Base-by-base conservation (phyloP, 2,888 invertebrate species). In the Gasteruption jaculator region DNA sequence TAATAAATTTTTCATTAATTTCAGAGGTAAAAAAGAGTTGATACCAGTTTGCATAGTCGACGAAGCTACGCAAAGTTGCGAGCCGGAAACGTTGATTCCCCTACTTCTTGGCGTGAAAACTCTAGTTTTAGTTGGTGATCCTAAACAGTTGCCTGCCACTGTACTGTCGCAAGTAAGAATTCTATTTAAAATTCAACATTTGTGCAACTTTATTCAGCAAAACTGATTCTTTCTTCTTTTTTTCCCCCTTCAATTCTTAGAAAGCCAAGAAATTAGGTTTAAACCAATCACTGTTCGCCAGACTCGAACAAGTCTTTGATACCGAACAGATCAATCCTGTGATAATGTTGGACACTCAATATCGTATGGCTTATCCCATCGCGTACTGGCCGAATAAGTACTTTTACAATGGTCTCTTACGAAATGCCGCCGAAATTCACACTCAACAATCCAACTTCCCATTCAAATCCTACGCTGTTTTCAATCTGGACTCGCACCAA, bases 51-150 rank as follows among this genome's bases (percentile, higher is more conserved):
- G 90, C 56, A 85, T 91, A 38, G 78, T 91, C 38, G 91, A 91
- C 70, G 91, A 93, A 73, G 91, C 93, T 14, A 87, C 90, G 0
- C 91, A 91, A 63, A 86, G 87, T 50, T 82, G 80, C 24, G 94
- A 94, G 68, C 81, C 87, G 1, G 91, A 90, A 71, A 80, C 83
- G 2, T 71, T 92, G 48, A 80, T 90, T 49, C 92, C 92, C 0
- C 74, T 92, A 30, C 78, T 82, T 60, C 79, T 89, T 48, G 83
- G 83, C 37, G 79, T 89, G 4, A 80, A 78, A 31, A 85, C 81
- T 37, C 71, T 93, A 33, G 79, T 92, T 25, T 74, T 94, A 48
- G 86, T 93, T 20, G 93, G 93, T 0, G 93, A 94, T 73, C 86
- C 88, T 2, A 80, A 85, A 60, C 92, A 93, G 65, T 74, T 91